Evolutionary conservation across 1,140 invertebrate genomes (phyloP).

Genomic region (Danaus melanippus): DNA sequence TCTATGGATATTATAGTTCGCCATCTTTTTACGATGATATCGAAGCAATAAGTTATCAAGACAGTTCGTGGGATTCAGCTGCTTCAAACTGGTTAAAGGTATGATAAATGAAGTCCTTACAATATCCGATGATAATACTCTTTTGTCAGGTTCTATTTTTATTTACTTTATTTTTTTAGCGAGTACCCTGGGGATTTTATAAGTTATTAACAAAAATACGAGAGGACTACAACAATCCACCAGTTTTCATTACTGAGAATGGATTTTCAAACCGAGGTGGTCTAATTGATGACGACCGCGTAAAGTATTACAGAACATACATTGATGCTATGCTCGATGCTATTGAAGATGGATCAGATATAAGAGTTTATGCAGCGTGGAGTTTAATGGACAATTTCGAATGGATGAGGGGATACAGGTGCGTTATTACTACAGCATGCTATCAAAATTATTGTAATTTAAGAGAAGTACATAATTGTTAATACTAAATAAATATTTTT

Average conservation of each 20-base stretch:
- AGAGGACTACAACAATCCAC: constrained; percentile 10
- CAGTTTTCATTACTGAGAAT: constrained; percentile 12
- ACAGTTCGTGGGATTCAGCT: constrained; percentile 23
- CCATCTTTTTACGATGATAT: constrained; percentile 44
- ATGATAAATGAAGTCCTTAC: neutral
- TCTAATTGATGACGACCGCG: constrained; percentile 1
- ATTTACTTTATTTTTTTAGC: neutral
- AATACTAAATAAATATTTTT: constrained; percentile 16
- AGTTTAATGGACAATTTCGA: constrained; percentile 84
- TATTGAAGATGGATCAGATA: constrained; percentile 3
- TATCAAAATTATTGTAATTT: too few relatives aligned
- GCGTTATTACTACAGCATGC: constrained; percentile 24
- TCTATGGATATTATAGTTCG: constrained; percentile 12
- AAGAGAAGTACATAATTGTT: too few relatives aligned
- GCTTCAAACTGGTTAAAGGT: constrained; percentile 29
- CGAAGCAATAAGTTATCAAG: constrained; percentile 17
- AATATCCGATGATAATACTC: neutral
- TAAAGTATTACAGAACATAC: constrained; percentile 7
- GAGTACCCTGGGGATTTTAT: constrained; percentile 11
- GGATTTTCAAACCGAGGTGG: constrained; percentile 1
- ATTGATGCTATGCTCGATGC: constrained; percentile 3
- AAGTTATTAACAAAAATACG: constrained; percentile 10
- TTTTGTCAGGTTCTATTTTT: neutral
- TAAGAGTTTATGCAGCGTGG: constrained; percentile 1
- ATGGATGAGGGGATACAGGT: constrained; percentile 77